These are phyloP conservation scores for Epizoanthus fatuus DNA, from an alignment of 92 coral and sea anemone genomes.

Conservation along the genomic window DNA sequence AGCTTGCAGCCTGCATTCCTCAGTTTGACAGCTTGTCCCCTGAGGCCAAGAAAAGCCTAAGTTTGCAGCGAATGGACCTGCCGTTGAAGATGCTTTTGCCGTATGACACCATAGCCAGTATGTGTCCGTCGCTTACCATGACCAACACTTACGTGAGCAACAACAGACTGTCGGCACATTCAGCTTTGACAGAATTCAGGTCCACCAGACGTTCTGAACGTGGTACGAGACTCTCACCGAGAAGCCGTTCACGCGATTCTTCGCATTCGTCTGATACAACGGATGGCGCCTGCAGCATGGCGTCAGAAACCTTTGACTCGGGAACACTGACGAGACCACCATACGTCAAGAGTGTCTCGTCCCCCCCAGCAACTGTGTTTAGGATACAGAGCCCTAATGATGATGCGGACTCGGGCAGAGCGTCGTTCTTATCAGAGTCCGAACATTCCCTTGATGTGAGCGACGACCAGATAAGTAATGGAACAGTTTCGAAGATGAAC, in stretches of 20 bases:
- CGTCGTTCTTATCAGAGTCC: constrained; percentile 16
- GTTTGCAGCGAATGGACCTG: constrained; percentile 69
- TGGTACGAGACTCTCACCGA: background rate
- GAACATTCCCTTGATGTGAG: background rate
- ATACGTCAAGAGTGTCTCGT: constrained; percentile 3
- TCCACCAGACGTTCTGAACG: constrained; percentile 10
- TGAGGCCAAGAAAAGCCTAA: constrained; percentile 64
- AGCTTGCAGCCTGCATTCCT: constrained; percentile 77
- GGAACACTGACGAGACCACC: background rate
- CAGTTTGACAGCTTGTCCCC: constrained; percentile 75
- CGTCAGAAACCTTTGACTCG: background rate
- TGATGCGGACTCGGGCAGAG: constrained; percentile 9
- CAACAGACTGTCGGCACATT: background rate
- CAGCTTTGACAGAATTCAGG: background rate
- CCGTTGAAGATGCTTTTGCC: constrained; percentile 66
- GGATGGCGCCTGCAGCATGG: background rate
- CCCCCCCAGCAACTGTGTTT: background rate
- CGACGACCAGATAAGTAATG: background rate
- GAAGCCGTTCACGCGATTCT: background rate
- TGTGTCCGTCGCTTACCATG: constrained; percentile 63
- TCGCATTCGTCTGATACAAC: background rate
- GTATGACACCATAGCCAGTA: constrained; percentile 60
- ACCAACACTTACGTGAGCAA: constrained; percentile 1
- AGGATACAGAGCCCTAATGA: background rate
- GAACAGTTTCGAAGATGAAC: background rate